A percentile compares a stretch with the other conserved stretches of the same genome.
These are phyloP conservation scores for Leucania comma DNA, from an alignment of 2,888 invertebrate genomes.

Conservation along the genomic window DNA sequence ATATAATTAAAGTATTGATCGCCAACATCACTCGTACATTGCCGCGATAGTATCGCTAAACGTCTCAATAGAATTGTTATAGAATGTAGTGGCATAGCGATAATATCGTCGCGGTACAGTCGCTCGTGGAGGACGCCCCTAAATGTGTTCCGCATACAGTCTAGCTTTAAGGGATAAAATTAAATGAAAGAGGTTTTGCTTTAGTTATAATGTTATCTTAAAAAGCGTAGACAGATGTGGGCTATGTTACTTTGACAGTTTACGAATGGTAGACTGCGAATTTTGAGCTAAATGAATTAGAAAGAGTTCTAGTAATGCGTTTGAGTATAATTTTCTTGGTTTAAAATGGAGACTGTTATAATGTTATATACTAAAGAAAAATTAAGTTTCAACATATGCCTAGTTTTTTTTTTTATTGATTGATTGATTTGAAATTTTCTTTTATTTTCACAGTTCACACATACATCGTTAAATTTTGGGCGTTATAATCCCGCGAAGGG, in stretches of 20 bases:
- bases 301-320: neutral
- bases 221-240: constrained; percentile 1
- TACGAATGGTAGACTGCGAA: neutral
- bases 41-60: neutral
- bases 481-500: no score
- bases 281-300: constrained; percentile 3
- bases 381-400: no score
- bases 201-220: constrained; percentile 16
- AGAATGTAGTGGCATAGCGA: neutral
- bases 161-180: constrained; percentile 28
- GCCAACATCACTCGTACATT: no score
- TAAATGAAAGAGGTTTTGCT: constrained; percentile 2
- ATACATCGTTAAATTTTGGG: no score
- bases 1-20: no score
- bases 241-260: constrained; percentile 3
- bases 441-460: no score
- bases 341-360: neutral
- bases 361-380: no score
- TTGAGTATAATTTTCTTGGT: neutral
- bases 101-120: neutral
- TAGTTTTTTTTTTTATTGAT: no score
- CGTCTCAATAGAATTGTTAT: neutral
- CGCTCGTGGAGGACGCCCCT: neutral
- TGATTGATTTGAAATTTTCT: no score
- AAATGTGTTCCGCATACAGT: constrained; percentile 7